Evolutionary conservation across 2,888 invertebrate species (phyloP), one percentile per base, ranked within the genome.

Genomic region (Mellilla xanthometata): DNA sequence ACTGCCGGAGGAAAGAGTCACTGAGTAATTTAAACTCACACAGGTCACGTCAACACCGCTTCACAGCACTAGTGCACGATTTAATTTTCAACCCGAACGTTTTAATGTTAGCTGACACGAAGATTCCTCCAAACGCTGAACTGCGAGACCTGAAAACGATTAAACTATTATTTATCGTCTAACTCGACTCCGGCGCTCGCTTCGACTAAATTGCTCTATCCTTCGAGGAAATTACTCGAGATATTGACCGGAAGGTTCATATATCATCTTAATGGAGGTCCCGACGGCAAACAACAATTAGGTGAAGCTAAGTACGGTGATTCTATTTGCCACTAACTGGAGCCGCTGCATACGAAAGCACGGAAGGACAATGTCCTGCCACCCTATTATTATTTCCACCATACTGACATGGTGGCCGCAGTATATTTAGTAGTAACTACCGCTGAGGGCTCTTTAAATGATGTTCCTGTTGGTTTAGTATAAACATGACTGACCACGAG

Each of bases 321-420:
- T 19, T 19, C 15, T 24, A 24, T 24, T 24, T 24, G 24, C 24
- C 24, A 8, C 11, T 23, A 22, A 29, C 42, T 28, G 51, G 42
- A 52, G 43, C 39, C 35, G 34, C 35, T 30, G 34, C 52, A 52
- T 53, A 52, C 38, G 51, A 58, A 65, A 66, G 60, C 60, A 64
- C 70, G 76, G 73, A 75, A 77, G 86, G 81, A 76, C 81, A 80
- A 80, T 62, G 81, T 72, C 41, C 47, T 70, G 56, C 73, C 73
- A 65, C 79, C 84, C 84, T 67, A 69, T 75, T 67, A 71, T 66
- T 71, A 48, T 42, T 48, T 48, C 24, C 24, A 38, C 46, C 36
- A 40, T 46, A 40, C 47, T 63, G 69, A 59, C 64, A 53, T 72
- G 73, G 71, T 71, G 72, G 74, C 12, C 29, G 38, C 38, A 33